Evolutionary conservation across 1,140 invertebrate genomes (phyloP).

Genomic region (Drosophila arizonae): DNA sequence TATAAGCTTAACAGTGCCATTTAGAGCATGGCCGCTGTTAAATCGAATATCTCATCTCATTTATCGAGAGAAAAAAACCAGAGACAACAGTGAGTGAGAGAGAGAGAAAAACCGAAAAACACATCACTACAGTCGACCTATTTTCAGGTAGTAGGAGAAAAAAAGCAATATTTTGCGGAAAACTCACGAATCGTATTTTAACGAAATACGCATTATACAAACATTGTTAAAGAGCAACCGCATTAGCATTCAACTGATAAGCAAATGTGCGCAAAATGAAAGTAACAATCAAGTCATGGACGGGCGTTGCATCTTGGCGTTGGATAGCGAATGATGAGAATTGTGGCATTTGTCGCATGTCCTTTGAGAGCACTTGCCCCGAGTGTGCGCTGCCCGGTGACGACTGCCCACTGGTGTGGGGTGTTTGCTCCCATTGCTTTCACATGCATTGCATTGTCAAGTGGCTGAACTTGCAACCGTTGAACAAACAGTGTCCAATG

Average conservation of each 20-base stretch:
- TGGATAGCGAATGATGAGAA: slow-evolving; percentile 99
- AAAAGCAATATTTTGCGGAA: slow-evolving; percentile 60
- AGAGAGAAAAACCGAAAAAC: slow-evolving; percentile 25
- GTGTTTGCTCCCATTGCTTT: slow-evolving; percentile 99
- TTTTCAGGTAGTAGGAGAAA: slow-evolving; percentile 57
- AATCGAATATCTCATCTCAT: slow-evolving; percentile 8
- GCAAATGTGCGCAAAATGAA: slow-evolving; percentile 81
- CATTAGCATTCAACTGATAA: slow-evolving; percentile 38
- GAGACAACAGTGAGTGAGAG: slow-evolving; percentile 23
- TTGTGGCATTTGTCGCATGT: slow-evolving; percentile 99
- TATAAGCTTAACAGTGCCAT: slow-evolving; percentile 6
- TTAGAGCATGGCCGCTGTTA: slow-evolving; percentile 21
- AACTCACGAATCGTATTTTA: slow-evolving; percentile 22
- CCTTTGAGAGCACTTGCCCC: slow-evolving; percentile 98
- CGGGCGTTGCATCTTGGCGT: slow-evolving; percentile 97
- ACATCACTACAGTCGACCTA: slow-evolving; percentile 63
- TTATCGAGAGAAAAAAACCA: slow-evolving; percentile 17
- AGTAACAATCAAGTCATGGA: slow-evolving; percentile 87
- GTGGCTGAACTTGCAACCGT: slow-evolving; percentile 98
- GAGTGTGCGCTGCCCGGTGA: slow-evolving; percentile 99
- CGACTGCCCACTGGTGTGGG: slow-evolving; percentile 99
- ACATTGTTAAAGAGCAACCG: slow-evolving; percentile 9
- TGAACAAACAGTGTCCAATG: slow-evolving; percentile 98
- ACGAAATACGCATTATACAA: not conserved
- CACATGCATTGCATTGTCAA: slow-evolving; percentile 99